Evolutionary conservation across 2,888 invertebrate genomes (phyloP).

Genomic region (Petrolisthes manimaculis): DNA sequence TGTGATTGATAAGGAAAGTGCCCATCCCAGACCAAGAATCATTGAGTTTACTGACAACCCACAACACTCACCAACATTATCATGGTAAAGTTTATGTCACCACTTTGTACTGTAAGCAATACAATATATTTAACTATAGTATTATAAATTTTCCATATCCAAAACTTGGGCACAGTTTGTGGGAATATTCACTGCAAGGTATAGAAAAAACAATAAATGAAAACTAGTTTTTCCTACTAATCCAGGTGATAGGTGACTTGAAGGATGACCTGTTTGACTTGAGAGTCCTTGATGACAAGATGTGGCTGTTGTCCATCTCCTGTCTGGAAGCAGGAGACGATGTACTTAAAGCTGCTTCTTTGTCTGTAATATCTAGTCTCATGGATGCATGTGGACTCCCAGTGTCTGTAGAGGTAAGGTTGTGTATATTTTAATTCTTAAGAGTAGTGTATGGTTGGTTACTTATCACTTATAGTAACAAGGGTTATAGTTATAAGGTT

Average conservation of each 20-base stretch:
- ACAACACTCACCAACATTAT: constrained; percentile 36
- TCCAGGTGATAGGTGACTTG: constrained; percentile 44
- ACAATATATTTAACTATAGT: too few species aligned
- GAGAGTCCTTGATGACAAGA: constrained; percentile 22
- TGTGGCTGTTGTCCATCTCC: constrained; percentile 39
- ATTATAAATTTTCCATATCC: too few species aligned
- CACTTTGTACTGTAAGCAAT: too few species aligned
- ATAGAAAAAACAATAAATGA: too few species aligned
- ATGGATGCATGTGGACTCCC: constrained; percentile 43
- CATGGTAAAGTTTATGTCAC: constrained; percentile 22
- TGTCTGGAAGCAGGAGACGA: constrained; percentile 52
- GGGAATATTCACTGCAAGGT: too few species aligned
- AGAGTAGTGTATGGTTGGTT: too few species aligned
- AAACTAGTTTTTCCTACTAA: too few species aligned
- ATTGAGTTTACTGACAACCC: constrained; percentile 38
- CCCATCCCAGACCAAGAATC: constrained; percentile 43
- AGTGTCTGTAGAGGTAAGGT: constrained; percentile 39
- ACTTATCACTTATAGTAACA: too few species aligned
- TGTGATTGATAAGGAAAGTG: constrained; percentile 33
- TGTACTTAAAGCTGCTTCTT: constrained; percentile 37
- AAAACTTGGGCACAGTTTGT: too few species aligned
- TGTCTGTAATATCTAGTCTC: constrained; percentile 30
- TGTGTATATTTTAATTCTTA: too few species aligned
- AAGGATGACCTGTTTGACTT: constrained; percentile 35
- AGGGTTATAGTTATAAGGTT: not conserved